These are phyloP conservation scores for Helicoverpa armigera DNA, from an alignment of 1,140 invertebrate genomes.

Conservation along the genomic window DNA sequence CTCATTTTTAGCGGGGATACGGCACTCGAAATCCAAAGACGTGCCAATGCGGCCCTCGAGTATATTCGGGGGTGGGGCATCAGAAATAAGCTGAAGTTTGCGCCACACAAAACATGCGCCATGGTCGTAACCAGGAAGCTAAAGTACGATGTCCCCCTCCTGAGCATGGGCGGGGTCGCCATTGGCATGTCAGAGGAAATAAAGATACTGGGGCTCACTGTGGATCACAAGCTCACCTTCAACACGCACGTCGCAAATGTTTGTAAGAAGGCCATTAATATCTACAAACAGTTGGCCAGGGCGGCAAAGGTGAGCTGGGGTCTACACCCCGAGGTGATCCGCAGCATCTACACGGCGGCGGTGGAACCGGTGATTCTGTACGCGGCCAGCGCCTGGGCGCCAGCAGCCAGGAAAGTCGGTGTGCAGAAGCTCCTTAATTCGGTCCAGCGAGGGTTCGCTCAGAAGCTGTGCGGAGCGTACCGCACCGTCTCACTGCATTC, in stretches of 20 bases:
- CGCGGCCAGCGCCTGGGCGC: slow-evolving; percentile 13
- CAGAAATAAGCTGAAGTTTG: slow-evolving; percentile 33
- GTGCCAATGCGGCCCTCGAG: slow-evolving; percentile 28
- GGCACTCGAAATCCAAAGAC: slow-evolving; percentile 8
- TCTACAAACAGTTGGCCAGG: not conserved
- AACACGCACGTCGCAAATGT: slow-evolving; percentile 17
- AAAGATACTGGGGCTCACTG: not conserved
- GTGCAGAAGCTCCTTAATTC: not conserved
- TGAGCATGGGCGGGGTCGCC: not conserved
- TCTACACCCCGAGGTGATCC: not conserved
- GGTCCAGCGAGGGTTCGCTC: not conserved
- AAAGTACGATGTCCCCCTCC: not conserved
- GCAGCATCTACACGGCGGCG: not conserved
- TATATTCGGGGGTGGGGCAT: slow-evolving; percentile 23
- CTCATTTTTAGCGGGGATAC: not conserved
- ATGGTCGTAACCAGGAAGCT: slow-evolving; percentile 27
- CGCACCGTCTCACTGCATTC: not conserved
- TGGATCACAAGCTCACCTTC: not conserved
- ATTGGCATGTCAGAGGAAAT: slow-evolving; percentile 21
- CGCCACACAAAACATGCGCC: not conserved
- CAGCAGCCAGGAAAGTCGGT: not conserved
- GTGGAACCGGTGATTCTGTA: slow-evolving; percentile 14
- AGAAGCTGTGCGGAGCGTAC: not conserved
- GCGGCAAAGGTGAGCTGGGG: slow-evolving; percentile 10
- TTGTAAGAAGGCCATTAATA: not conserved